Evolutionary conservation across 2,113 vertebrate genomes (phyloP).

Genomic region (Leptobrachium leishanense): DNA sequence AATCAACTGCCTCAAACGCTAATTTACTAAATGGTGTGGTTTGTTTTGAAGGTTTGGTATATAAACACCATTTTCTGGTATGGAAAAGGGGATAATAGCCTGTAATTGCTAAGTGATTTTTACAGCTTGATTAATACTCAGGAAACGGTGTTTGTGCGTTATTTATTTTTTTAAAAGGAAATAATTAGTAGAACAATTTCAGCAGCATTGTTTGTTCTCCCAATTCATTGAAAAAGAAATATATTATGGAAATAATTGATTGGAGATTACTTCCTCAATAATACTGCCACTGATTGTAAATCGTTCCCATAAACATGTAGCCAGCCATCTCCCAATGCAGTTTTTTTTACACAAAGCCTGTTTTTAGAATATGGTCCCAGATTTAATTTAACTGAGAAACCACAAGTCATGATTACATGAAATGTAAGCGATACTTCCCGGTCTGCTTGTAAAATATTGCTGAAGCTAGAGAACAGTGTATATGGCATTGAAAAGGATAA

Average conservation of each 20-base stretch:
- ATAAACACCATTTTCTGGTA: slow-evolving; percentile 44
- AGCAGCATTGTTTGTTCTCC: slow-evolving; percentile 33
- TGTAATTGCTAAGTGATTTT: slow-evolving; percentile 64
- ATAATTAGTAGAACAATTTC: slow-evolving; percentile 73
- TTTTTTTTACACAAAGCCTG: slow-evolving; percentile 50
- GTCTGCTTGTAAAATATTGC: slow-evolving; percentile 19
- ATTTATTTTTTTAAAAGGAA: slow-evolving; percentile 67
- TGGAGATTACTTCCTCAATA: slow-evolving; percentile 74
- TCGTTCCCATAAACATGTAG: slow-evolving; percentile 61
- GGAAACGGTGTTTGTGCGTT: slow-evolving; percentile 59
- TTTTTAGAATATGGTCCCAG: slow-evolving; percentile 15
- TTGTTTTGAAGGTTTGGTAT: slow-evolving; percentile 35
- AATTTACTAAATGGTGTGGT: slow-evolving; percentile 26
- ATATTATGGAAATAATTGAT: slow-evolving; percentile 79
- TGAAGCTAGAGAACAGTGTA: not conserved
- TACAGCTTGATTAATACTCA: slow-evolving; percentile 70
- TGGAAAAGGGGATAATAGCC: slow-evolving; percentile 28
- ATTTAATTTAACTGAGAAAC: slow-evolving; percentile 44
- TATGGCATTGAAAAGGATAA: not conserved
- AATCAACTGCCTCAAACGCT: slow-evolving; percentile 23
- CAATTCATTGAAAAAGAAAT: slow-evolving; percentile 69
- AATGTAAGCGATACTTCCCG: slow-evolving; percentile 50
- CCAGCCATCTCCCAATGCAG: slow-evolving; percentile 61
- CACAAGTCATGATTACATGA: slow-evolving; percentile 58
- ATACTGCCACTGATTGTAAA: slow-evolving; percentile 72